Base-by-base conservation (phyloP, 2,113 vertebrate genomes). In the Patagioenas fasciata region DNA sequence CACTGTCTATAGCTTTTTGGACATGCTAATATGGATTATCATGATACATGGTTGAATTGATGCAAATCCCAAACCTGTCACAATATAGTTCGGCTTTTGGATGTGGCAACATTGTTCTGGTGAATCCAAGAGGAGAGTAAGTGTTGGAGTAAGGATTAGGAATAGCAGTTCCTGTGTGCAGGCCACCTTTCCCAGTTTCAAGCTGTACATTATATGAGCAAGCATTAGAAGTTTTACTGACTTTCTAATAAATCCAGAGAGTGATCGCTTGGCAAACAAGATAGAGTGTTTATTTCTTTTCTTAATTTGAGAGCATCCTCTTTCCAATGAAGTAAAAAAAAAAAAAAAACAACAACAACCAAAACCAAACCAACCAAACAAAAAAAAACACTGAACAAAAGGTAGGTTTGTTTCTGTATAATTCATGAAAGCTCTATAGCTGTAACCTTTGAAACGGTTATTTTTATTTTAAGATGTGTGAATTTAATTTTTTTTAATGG, bases 401-500 rank as follows among this genome's bases (percentile, higher is more conserved):
- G 64, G 73, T 88, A 29, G 69, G 70, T 87, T 79, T 81, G 40
- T 78, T 94, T 75, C 80, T 91, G 50, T 91, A 4, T 72, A 93
- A 93, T 89, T 91, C 58, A 17, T 66, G 80, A 80, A 96, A 91
- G 62, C 40, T 85, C 58, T 79, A 48, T 58, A 72, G 66, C 72
- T 7, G 23, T 87, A 89, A 86, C 86, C 74, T 89, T 96, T 94
- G 56, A 92, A 92, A 50, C 53, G 56, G 78, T 80, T 94, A 85
- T 91, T 93, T 95, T 95, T 86, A 89, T 92, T 95, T 95, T 89
- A 87, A 94, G 80, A 90, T 74, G 57, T 92, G 78, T 92, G 92
- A 92, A 94, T 94, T 96, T 95, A 65, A 81, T 91, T 92, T 90
- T 96, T 96, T 95, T 93, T 92, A 93, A 96, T 87, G 86, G 91